phyloP scores from a whole-genome alignment of 1,140 invertebrate species.

The Caerostris darwini region DNA sequence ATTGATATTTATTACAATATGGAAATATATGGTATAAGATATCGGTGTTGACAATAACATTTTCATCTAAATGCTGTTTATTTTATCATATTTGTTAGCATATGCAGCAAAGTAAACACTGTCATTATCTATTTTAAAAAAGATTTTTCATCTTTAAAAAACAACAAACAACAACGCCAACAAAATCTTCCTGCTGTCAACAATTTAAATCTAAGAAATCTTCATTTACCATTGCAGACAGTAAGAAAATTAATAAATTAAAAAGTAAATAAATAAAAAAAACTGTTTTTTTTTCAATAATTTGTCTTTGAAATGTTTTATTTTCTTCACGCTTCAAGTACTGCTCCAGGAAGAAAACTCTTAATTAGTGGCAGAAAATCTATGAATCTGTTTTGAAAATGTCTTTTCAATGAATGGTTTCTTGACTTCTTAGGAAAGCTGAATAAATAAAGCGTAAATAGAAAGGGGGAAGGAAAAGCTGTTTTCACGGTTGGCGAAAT shows the following conservation, averaged over 20 bases:
- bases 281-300: neutral
- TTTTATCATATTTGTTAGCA: no score
- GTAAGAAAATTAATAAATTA: neutral
- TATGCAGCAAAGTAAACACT: no score
- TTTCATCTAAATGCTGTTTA: no score
- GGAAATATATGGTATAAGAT: no score
- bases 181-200: no score
- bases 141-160: no score
- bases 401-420: neutral
- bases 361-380: conserved; percentile 31
- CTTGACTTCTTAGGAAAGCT: neutral
- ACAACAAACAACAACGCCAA: no score
- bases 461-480: neutral
- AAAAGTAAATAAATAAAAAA: neutral
- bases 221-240: neutral
- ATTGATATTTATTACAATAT: no score
- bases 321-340: neutral
- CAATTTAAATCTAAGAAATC: no score
- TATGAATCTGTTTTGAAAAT: no score
- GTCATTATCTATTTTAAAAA: no score
- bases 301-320: neutral
- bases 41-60: no score
- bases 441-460: neutral
- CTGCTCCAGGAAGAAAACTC: neutral
- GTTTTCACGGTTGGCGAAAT: conserved; percentile 31